Conservation (phyloP, 2,888 invertebrate species). For the Chrysolina haemoptera region DNA sequence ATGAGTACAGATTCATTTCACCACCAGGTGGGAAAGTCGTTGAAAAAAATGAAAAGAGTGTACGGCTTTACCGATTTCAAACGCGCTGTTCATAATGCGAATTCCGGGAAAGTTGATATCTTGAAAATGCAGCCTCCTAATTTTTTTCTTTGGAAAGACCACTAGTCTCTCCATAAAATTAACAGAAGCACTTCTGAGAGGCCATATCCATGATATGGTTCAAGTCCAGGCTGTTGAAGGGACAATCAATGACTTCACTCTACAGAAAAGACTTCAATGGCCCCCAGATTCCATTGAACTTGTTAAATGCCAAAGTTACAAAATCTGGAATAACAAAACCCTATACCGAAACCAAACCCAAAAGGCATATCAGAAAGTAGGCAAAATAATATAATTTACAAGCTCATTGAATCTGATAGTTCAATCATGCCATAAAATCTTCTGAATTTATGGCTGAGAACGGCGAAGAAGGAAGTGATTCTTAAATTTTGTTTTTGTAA, state of each 20-base stretch:
- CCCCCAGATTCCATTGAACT: conserved; percentile 7
- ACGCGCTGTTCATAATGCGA: conserved; percentile 30
- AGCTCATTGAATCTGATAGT: conserved; percentile 11
- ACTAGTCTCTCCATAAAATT: background rate
- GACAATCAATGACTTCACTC: conserved; percentile 1
- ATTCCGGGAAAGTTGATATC: conserved; percentile 1
- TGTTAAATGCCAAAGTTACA: background rate
- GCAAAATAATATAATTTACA: background rate
- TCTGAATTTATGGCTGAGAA: background rate
- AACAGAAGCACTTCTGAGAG: background rate
- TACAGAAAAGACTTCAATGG: conserved; percentile 2
- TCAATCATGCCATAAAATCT: background rate
- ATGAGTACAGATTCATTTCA: conserved; percentile 47
- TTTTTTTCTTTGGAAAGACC: background rate
- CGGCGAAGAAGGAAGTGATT: no score
- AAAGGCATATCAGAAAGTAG: conserved; percentile 2
- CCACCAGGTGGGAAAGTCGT: conserved; percentile 38
- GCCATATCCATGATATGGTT: conserved; percentile 8
- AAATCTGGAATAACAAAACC: conserved; percentile 3
- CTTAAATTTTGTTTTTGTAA: background rate
- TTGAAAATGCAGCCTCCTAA: background rate
- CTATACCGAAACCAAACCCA: background rate
- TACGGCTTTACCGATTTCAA: conserved; percentile 39
- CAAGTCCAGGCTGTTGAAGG: background rate
- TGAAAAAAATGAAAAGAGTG: conserved; percentile 28